Conservation (phyloP, 1,140 invertebrate species). For the Homalodisca vitripennis region DNA sequence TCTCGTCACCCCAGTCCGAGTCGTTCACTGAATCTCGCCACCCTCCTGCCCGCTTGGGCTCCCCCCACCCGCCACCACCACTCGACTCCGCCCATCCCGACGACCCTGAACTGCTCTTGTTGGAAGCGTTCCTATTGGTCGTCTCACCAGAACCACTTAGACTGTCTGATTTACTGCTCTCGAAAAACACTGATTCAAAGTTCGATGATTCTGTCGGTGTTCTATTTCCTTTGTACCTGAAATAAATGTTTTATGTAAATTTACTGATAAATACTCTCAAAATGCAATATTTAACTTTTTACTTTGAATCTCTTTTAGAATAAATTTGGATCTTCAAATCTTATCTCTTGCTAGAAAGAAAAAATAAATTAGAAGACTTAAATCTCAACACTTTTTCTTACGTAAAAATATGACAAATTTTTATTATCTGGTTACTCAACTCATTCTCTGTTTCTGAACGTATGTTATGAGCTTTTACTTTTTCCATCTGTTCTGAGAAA, state of each 20-base stretch:
- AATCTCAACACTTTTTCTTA: too few relatives aligned
- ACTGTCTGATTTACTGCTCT: not conserved
- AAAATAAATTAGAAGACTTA: too few relatives aligned
- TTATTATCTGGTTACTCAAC: too few relatives aligned
- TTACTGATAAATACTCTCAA: too few relatives aligned
- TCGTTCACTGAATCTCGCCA: slow-evolving; percentile 15
- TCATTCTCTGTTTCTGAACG: too few relatives aligned
- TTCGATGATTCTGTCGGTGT: not conserved
- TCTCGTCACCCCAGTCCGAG: slow-evolving; percentile 10
- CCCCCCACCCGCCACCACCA: not conserved
- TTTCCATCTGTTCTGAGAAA: too few relatives aligned
- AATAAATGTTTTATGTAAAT: slow-evolving; percentile 9
- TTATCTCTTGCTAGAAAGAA: too few relatives aligned
- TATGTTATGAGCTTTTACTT: too few relatives aligned
- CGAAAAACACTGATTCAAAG: slow-evolving; percentile 18
- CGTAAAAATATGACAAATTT: too few relatives aligned
- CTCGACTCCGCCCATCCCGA: not conserved
- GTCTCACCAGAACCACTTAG: not conserved
- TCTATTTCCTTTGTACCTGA: slow-evolving; percentile 32
- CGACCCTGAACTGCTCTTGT: not conserved
- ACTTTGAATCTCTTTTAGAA: too few relatives aligned
- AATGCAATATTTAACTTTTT: too few relatives aligned
- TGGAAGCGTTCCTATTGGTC: not conserved
- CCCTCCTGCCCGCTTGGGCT: not conserved
- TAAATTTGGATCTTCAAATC: too few relatives aligned